These are phyloP conservation scores for Tachina grossa DNA, from an alignment of 2,888 invertebrate species.

Conservation along the genomic window DNA sequence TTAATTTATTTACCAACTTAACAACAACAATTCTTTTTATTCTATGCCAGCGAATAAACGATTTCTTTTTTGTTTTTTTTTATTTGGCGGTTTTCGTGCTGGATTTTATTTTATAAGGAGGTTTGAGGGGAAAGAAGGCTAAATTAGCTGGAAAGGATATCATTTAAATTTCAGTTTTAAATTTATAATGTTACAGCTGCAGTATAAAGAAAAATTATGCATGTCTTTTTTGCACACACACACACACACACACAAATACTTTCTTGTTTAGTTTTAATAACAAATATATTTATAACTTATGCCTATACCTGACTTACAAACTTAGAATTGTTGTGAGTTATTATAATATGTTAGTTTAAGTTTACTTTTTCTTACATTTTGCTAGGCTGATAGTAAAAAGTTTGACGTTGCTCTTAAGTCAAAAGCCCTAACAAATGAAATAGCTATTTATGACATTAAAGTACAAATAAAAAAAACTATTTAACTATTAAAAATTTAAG, in stretches of 20 bases:
- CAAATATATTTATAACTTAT: conserved; percentile 35
- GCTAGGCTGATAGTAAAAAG: conserved; percentile 34
- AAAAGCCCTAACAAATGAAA: conserved; percentile 39
- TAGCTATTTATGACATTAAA: conserved; percentile 63
- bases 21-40: conserved; percentile 22
- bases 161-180: conserved; percentile 61
- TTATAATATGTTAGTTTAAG: conserved; percentile 59
- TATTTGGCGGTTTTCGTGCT: conserved; percentile 60
- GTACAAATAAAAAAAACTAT: conserved; percentile 6
- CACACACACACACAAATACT: neutral
- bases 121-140: neutral
- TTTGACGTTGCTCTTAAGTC: conserved; percentile 50
- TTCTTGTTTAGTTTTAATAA: conserved; percentile 57
- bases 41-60: conserved; percentile 26
- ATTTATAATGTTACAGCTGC: conserved; percentile 58
- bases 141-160: conserved; percentile 50
- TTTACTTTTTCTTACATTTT: conserved; percentile 8
- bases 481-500: conserved; percentile 20
- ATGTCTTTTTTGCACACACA: conserved; percentile 14
- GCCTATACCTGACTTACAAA: conserved; percentile 33
- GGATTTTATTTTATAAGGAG: conserved; percentile 9
- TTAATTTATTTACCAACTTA: conserved; percentile 69
- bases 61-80: conserved; percentile 34
- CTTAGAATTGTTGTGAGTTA: conserved; percentile 60
- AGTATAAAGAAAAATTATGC: conserved; percentile 44